Evolutionary conservation across 2,797 vertebrate species (phyloP), one percentile per base, ranked within the genome.

Genomic region (Microctenopoma stevenorrisi): DNA sequence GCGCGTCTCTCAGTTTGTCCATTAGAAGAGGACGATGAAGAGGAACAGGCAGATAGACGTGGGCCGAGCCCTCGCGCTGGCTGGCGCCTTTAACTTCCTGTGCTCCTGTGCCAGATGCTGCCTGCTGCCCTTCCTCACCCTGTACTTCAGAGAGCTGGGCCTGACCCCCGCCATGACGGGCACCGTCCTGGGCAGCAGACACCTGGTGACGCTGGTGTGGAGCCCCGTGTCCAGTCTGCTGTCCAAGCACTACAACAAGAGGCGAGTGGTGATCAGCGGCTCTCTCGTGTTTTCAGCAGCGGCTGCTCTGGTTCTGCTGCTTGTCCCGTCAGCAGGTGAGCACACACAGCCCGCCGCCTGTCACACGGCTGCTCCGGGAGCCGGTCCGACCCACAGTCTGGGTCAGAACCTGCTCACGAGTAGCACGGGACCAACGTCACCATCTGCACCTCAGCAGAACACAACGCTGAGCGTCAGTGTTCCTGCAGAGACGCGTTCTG

Each of bases 141-240:
- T 98, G 14, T 97, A 95, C 90, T 90, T 97, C 68, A 77, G 95
- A 38, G 92, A 94, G 54, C 93, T 96, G 68, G 96, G 96, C 54
- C 82, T 98, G 73, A 80, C 89, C 0, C 93, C 95, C 0, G 74
- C 91, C 6, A 94, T 95, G 91, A 93, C 94, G 0, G 96, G 97
- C 69, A 37, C 93, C 65, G 49, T 95, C 69, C 93, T 96, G 93
- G 95, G 94, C 0, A 75, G 92, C n/a, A 94, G 89, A 68, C 91
- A 95, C 74, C 70, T 95, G 33, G 49, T 95, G 11, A 76, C 88
- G 0, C 86, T 95, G 64, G 59, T 92, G 49, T 95, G 95, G 94
- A 87, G 91, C 11, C 95, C 95, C 0, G 14, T 86, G 30, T 88
- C 92, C 2, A 89, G 92, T 60, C 77, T 93, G 70, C 91, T 96